phyloP scores from a whole-genome alignment of 2,797 vertebrate species.

The Sebastes umbrosus region DNA sequence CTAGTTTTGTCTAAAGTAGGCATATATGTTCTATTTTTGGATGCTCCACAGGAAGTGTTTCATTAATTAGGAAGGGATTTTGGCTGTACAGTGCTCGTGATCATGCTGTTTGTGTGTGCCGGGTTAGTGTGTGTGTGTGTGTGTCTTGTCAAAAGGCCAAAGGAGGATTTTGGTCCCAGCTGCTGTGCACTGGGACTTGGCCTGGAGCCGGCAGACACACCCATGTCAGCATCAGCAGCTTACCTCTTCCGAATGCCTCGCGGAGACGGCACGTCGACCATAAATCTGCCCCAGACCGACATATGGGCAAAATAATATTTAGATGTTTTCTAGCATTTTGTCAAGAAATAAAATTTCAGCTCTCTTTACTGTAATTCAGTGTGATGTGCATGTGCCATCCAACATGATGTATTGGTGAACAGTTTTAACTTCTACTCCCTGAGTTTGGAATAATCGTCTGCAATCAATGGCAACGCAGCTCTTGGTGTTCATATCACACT shows the following conservation, averaged over 20 bases:
- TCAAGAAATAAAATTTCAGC: not conserved
- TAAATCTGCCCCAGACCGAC: slow-evolving; percentile 35
- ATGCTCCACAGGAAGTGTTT: slow-evolving; percentile 52
- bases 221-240: slow-evolving; percentile 67
- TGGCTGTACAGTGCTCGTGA: not conserved
- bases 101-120: not conserved
- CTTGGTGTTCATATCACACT: not conserved
- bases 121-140: not conserved
- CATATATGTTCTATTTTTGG: slow-evolving; percentile 6
- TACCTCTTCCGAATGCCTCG: slow-evolving; percentile 54
- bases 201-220: slow-evolving; percentile 68
- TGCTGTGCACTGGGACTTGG: slow-evolving; percentile 69
- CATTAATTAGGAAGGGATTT: slow-evolving; percentile 50
- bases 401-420: not conserved
- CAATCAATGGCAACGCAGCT: not conserved
- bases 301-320: not conserved
- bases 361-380: not conserved
- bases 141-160: slow-evolving; percentile 65
- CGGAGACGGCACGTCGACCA: slow-evolving; percentile 28
- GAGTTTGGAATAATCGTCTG: not conserved
- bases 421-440: too few species aligned
- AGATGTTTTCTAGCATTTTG: not conserved
- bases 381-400: not conserved
- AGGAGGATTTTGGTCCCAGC: slow-evolving; percentile 76
- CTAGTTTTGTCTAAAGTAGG: not conserved